phyloP scores from a whole-genome alignment of 1,140 invertebrate genomes.

The Carcinoscorpius rotundicauda region DNA sequence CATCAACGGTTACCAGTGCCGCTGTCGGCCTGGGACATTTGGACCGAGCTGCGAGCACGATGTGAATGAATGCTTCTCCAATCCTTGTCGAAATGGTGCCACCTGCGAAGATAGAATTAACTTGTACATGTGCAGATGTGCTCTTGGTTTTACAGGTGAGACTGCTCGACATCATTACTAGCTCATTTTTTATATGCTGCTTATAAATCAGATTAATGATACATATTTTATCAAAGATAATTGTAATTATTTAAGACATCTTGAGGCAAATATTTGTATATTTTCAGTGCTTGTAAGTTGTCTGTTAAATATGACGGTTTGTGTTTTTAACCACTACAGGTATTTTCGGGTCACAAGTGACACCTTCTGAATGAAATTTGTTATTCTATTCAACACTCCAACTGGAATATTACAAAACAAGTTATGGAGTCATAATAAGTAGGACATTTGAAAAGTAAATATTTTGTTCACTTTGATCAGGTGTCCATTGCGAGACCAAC shows the following conservation, averaged over 20 bases:
- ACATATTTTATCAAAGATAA: too few species aligned
- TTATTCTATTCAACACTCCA: too few species aligned
- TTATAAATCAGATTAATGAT: too few species aligned
- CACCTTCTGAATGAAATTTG: conserved; percentile 37
- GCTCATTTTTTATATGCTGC: too few species aligned
- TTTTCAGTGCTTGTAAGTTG: conserved; percentile 65
- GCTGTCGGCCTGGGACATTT: conserved; percentile 57
- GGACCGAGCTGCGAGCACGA: conserved; percentile 80
- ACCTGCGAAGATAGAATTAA: conserved; percentile 86
- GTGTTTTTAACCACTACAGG: too few species aligned
- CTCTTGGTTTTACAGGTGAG: conserved; percentile 71
- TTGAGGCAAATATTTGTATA: too few species aligned
- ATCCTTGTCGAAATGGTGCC: conserved; percentile 76
- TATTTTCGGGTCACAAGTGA: not conserved
- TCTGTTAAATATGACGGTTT: too few species aligned
- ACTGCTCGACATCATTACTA: conserved; percentile 13
- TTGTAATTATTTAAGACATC: too few species aligned
- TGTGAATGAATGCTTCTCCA: conserved; percentile 71
- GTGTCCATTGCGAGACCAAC: conserved; percentile 69
- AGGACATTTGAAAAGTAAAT: too few species aligned
- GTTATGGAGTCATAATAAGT: too few species aligned
- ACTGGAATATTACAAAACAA: too few species aligned
- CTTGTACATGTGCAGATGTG: conserved; percentile 69
- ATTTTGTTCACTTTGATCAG: conserved; percentile 53
- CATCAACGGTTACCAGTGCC: conserved; percentile 15